Evolutionary conservation across 2,888 invertebrate genomes (phyloP).

Genomic region (Clepsis dumicolana): DNA sequence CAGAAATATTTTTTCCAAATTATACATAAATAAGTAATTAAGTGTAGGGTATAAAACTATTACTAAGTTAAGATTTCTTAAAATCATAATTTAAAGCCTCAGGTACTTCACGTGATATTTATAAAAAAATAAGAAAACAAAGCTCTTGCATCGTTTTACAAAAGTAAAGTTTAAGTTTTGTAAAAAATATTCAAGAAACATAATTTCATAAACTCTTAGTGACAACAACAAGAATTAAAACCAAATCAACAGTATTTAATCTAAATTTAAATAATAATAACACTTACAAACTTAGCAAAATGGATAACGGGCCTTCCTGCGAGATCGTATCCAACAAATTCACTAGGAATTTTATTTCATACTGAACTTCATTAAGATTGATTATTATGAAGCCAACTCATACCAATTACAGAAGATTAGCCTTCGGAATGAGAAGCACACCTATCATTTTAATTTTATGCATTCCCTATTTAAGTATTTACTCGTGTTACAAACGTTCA

Average conservation of each 20-base stretch:
- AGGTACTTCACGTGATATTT: constrained; percentile 43
- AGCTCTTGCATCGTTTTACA: background rate
- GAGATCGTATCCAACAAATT: constrained; percentile 38
- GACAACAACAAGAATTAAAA: background rate
- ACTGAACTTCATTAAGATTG: constrained; percentile 15
- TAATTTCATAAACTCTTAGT: background rate
- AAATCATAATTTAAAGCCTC: constrained; percentile 16
- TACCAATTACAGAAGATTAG: constrained; percentile 7
- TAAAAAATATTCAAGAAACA: background rate
- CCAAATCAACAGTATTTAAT: constrained; percentile 21
- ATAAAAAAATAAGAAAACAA: constrained; percentile 20
- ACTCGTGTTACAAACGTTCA: too few species aligned
- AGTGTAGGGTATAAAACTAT: background rate
- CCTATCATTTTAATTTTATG: too few species aligned
- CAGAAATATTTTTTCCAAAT: background rate
- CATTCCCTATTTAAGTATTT: too few species aligned
- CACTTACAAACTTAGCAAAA: constrained; percentile 43
- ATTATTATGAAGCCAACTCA: constrained; percentile 16
- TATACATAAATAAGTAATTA: background rate
- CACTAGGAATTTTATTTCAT: constrained; percentile 17
- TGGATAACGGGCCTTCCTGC: constrained; percentile 15
- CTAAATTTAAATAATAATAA: constrained; percentile 40
- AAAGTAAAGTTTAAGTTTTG: too few species aligned
- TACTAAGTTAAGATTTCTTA: background rate
- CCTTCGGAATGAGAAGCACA: constrained; percentile 2